Evolutionary conservation across 2,113 vertebrate species (phyloP), one percentile per base, ranked within the genome.

Genomic region (Bos javanicus): DNA sequence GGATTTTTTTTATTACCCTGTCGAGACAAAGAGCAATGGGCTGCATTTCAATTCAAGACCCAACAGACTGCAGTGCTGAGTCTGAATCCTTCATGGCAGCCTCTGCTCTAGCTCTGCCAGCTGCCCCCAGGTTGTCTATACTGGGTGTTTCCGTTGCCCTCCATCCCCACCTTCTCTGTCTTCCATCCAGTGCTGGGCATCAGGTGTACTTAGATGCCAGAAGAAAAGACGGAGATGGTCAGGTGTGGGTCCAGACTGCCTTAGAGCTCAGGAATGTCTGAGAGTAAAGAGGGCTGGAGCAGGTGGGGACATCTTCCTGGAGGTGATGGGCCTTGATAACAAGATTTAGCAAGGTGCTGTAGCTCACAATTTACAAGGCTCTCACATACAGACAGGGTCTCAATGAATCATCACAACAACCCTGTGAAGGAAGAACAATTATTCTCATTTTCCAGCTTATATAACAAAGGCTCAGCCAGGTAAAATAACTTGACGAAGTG

Each of bases 41-140:
- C 98, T 98, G 98, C 98, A 99, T 99, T 99, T 98, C 98, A 98
- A 96, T 98, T 98, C 98, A 92, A 95, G 83, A 67, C 96, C 90
- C 91, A 96, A 97, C 97, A 21, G 28, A 96, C 98, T 96, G 56
- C 82, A 87, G 87, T 3, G 2, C 54, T 5, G 3, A 15, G 14
- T 86, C 90, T 96, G 92, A 87, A 95, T 81, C 60, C 52, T 95
- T 60, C 90, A 57, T 9, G n/a, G 92, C 17, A 84, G 90, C 78
- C 91, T 91, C 67, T 25, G 82, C 43, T 83, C 43, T 52, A 48
- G 16, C 52, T 96, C 80, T 62, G 50, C 90, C 21, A 90, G 26
- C 90, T 23, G 33, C 19, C 19, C 26, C 28, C 48, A 89, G 67
- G 46, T 48, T 19, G 28, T 25, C n/a, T 60, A 33, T 13, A 26